Evolutionary conservation across 2,888 invertebrate genomes (phyloP), one percentile per base, ranked within the genome.

Genomic region (Lucinisca nassula): DNA sequence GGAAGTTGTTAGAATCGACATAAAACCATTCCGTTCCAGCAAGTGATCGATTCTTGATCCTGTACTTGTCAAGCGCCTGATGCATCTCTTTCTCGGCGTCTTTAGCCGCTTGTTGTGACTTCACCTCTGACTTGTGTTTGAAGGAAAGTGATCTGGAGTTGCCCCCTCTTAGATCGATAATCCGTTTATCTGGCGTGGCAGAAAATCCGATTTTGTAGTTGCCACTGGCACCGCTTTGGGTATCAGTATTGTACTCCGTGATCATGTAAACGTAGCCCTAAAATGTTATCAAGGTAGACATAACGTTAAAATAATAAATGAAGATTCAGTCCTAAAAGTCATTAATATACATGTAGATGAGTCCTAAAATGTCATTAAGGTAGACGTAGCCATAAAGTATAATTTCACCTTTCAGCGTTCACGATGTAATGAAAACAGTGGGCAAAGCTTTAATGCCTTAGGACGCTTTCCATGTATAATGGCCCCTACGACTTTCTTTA

Each of bases 121-220:
- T 67, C 2, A 67, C 67, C 35, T 32, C 12, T 1, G 67, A 35
- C 17, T 4, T 35, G 35, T 67, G 35, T 67, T 35, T 6, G 35
- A 67, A 67, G 67, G 1, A 12, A 3, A 67, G 67, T 21, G 67
- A 67, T 21, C 67, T 10, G 1, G 8, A 35, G 35, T 67, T 67
- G 10, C 67, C 67, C 4, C 35, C 67, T 14, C 67, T 3, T 1
- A 67, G 67, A 17, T 67, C 67, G 21, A 32, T 4, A 4, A 67
- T 35, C 3, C 67, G 32, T 67, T 32, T 67, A 14, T 67, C 32
- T 12, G 67, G 67, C 21, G 67, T 10, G 3, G 67, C 67, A 12
- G 67, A 67, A 35, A 67, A 67, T 35, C 67, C 67, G 21, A 67
- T 32, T 17, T 67, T 67, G 21, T 67, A 67, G 67, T 67, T 67